Evolutionary conservation across 2,888 invertebrate species (phyloP).

Genomic region (Heterodera filipjevi): DNA sequence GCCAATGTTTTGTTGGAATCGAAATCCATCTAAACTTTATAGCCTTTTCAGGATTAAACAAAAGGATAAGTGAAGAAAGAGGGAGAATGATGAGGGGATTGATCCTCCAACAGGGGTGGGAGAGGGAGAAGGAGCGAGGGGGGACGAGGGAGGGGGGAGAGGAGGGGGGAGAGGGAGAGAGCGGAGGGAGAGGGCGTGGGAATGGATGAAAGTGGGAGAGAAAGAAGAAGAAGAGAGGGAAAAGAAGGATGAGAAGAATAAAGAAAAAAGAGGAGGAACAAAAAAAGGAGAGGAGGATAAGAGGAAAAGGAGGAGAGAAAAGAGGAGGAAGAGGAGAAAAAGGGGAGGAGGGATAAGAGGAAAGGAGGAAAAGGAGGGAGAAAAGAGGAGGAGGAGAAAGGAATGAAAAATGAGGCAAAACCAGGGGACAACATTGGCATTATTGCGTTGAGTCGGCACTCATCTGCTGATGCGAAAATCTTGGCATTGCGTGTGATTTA

Average conservation of each 20-base stretch:
- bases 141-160: background rate
- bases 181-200: background rate
- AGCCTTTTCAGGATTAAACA: conserved; percentile 1
- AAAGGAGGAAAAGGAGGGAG: background rate
- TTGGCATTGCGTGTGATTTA: background rate
- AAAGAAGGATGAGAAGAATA: too few relatives aligned
- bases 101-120: background rate
- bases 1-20: conserved; percentile 8
- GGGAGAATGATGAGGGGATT: background rate
- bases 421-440: background rate
- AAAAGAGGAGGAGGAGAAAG: background rate
- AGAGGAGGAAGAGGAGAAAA: background rate
- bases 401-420: background rate
- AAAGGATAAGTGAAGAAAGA: background rate
- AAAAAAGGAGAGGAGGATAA: background rate
- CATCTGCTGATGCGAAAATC: background rate
- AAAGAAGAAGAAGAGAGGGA: too few relatives aligned
- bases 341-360: background rate
- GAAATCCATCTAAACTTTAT: background rate
- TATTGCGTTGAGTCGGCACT: too few relatives aligned
- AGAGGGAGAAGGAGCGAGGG: background rate
- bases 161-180: background rate
- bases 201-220: background rate
- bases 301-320: background rate
- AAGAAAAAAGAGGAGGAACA: too few relatives aligned